Conservation (phyloP, 2,888 invertebrate genomes). For the Eutolmus rufibarbis region DNA sequence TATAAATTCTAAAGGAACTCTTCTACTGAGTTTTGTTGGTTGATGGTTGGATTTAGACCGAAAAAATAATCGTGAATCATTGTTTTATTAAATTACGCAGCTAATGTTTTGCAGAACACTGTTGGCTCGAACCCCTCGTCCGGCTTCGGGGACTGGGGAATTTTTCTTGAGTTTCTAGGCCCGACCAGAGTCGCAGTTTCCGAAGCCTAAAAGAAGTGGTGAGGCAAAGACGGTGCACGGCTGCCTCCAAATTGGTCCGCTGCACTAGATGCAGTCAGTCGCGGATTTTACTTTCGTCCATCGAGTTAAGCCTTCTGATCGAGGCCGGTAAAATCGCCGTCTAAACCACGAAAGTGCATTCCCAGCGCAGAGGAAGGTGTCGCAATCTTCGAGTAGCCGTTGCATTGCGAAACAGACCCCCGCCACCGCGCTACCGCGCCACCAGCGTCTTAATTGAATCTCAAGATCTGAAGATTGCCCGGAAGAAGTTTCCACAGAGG, state of each 20-base stretch:
- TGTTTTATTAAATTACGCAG: too few relatives aligned
- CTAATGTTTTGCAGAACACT: background rate
- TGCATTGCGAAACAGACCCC: background rate
- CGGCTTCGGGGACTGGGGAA: background rate
- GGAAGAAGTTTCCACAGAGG: background rate
- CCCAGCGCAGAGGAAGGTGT: background rate
- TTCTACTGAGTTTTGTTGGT: too few relatives aligned
- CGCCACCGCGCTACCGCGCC: background rate
- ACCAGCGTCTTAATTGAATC: background rate
- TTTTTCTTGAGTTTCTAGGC: background rate
- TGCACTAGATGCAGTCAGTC: conserved; percentile 59
- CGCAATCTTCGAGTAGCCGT: background rate
- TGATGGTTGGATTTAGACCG: too few relatives aligned
- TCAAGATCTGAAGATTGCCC: background rate
- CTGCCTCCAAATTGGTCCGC: background rate
- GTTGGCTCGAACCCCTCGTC: background rate
- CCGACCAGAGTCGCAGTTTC: background rate
- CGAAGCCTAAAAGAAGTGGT: conserved; percentile 8
- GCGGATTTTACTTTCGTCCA: conserved; percentile 63
- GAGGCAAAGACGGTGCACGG: background rate
- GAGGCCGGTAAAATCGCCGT: background rate
- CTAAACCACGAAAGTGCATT: conserved; percentile 16
- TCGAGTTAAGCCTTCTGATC: conserved; percentile 50
- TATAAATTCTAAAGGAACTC: too few relatives aligned
- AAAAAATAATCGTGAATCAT: too few relatives aligned